Conservation (phyloP, 1,140 invertebrate species). For the Alviniconcha marisindica region DNA sequence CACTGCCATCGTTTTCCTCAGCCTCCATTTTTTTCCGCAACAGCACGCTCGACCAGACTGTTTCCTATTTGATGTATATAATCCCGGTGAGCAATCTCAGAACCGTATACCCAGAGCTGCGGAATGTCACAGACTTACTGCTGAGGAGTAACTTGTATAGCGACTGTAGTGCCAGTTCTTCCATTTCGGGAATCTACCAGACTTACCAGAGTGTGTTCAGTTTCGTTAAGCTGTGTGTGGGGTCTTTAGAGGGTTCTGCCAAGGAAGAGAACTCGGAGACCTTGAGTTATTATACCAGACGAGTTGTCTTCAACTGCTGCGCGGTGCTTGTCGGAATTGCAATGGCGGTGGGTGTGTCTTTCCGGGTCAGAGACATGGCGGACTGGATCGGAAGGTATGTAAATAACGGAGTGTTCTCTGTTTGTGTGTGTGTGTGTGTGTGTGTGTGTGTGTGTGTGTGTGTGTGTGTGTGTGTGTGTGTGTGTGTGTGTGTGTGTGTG, state of each 20-base stretch:
- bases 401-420: background rate
- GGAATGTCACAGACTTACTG: background rate
- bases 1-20: background rate
- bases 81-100: background rate
- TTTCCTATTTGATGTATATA: background rate
- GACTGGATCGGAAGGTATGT: slow-evolving; percentile 44
- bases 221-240: background rate
- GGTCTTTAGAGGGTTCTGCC: background rate
- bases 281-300: slow-evolving; percentile 12
- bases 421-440: slow-evolving; percentile 5
- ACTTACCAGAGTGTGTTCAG: background rate
- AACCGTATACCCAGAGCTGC: background rate
- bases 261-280: background rate
- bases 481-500: background rate
- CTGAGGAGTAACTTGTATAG: background rate
- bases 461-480: background rate
- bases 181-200: background rate
- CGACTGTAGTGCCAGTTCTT: background rate
- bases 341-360: slow-evolving; percentile 13
- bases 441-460: background rate
- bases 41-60: background rate
- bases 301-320: slow-evolving; percentile 34
- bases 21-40: background rate
- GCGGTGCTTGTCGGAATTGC: slow-evolving; percentile 19
- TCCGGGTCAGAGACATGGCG: slow-evolving; percentile 45